Percentiles rank a stretch among this genome's conserved stretches.
phyloP scores from a whole-genome alignment of 2,888 invertebrate genomes.

The Oxystoma pomonae region DNA sequence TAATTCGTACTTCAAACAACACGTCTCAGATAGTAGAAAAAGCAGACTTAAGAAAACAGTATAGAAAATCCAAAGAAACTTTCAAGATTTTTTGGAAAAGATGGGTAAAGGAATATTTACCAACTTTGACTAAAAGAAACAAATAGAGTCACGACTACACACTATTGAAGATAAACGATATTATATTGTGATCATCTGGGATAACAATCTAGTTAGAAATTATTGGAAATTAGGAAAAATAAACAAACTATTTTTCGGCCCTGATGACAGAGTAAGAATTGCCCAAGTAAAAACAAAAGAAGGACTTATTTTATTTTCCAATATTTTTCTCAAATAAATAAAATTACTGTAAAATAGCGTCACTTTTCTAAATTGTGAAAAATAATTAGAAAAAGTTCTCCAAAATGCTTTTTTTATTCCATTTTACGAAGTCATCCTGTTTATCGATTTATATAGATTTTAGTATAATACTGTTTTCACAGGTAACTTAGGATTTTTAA shows the following conservation, averaged over 20 bases:
- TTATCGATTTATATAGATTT: too few species aligned
- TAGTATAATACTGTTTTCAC: too few species aligned
- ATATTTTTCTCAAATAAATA: too few species aligned
- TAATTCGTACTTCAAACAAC: not conserved
- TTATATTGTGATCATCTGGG: conserved; percentile 7
- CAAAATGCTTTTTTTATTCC: too few species aligned
- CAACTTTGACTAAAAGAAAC: not conserved
- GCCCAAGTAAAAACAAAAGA: conserved; percentile 11
- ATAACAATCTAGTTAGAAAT: conserved; percentile 8
- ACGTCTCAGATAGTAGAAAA: not conserved
- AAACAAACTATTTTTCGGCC: not conserved
- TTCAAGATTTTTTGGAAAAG: conserved; percentile 6
- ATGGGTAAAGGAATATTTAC: conserved; percentile 7
- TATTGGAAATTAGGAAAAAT: conserved; percentile 9
- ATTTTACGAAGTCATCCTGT: too few species aligned
- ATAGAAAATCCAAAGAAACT: not conserved
- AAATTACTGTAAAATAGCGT: too few species aligned
- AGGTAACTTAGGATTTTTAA: too few species aligned
- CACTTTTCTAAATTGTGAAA: too few species aligned
- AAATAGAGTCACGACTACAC: conserved; percentile 32
- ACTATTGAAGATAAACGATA: conserved; percentile 1
- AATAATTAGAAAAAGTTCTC: too few species aligned
- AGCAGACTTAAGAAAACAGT: conserved; percentile 2
- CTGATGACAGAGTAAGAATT: conserved; percentile 7
- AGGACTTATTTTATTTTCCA: too few species aligned